A percentile compares a stretch with the other conserved stretches of the same genome.
Evolutionary conservation across 2,888 invertebrate genomes (phyloP).

Genomic region (Rotaria sp.): DNA sequence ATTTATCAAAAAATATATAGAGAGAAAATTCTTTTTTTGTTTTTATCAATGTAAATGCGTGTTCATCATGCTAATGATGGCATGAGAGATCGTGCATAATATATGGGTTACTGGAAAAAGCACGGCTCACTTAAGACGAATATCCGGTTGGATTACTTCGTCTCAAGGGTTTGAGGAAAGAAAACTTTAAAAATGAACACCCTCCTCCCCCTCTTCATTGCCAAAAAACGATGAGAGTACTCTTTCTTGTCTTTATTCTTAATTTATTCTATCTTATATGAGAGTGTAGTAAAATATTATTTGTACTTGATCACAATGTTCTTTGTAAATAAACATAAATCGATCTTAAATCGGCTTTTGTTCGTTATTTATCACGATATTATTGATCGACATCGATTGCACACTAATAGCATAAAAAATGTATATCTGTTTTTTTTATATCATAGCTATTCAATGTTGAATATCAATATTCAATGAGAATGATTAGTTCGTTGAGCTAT

Average conservation of each 20-base stretch:
- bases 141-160: not conserved
- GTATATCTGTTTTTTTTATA: not conserved
- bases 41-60: not conserved
- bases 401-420: not conserved
- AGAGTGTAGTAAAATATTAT: not conserved
- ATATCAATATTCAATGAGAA: not conserved
- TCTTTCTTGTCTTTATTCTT: not conserved
- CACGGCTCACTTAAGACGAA: not conserved
- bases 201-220: not conserved
- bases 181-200: not conserved
- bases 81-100: not conserved
- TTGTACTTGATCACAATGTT: not conserved
- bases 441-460: not conserved
- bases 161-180: not conserved
- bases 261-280: not conserved
- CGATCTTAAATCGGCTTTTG: not conserved
- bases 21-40: not conserved
- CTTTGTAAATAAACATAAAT: not conserved
- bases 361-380: not conserved
- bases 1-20: too few relatives aligned
- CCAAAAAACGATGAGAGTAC: not conserved
- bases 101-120: not conserved
- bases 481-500: not conserved
- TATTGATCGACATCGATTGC: not conserved
- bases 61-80: conserved; percentile 17